Percentiles rank a stretch among this genome's conserved stretches.
phyloP scores from a whole-genome alignment of 35 echinoderm and acorn worm species.

The Lytechinus variegatus region DNA sequence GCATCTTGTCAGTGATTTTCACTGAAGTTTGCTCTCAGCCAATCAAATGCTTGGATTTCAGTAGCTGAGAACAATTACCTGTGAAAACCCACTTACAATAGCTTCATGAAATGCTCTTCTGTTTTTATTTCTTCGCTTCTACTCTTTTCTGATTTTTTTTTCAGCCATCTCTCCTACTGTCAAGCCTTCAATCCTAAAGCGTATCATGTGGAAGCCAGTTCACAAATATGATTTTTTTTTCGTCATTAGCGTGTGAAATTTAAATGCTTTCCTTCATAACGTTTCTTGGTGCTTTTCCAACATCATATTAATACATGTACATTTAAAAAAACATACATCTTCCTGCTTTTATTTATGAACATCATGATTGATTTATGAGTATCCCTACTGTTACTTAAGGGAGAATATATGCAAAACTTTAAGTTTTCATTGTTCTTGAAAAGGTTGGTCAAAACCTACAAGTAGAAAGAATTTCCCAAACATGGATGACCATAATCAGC shows the following conservation, averaged over 20 bases:
- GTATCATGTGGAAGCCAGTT: not conserved
- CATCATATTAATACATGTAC: conserved; percentile 1
- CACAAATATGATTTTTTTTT: not conserved
- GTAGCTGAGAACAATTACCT: too few species aligned
- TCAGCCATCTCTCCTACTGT: not conserved
- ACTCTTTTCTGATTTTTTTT: not conserved
- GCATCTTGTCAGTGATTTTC: too few species aligned
- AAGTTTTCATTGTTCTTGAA: not conserved
- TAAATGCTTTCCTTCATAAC: not conserved
- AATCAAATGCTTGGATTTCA: too few species aligned
- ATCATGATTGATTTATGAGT: too few species aligned
- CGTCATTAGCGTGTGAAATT: not conserved
- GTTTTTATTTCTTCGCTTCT: not conserved
- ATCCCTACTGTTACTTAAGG: too few species aligned
- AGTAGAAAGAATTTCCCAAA: not conserved
- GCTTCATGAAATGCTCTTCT: too few species aligned
- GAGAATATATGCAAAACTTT: not conserved
- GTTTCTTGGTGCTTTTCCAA: not conserved
- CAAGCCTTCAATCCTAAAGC: not conserved
- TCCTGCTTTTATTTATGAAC: not conserved
- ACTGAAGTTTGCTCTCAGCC: too few species aligned
- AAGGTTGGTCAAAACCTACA: not conserved
- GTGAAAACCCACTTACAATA: too few species aligned
- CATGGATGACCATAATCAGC: too few species aligned
- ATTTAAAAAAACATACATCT: not conserved